Conservation (phyloP, 1,140 invertebrate genomes). For the Drosophila subobscura region DNA sequence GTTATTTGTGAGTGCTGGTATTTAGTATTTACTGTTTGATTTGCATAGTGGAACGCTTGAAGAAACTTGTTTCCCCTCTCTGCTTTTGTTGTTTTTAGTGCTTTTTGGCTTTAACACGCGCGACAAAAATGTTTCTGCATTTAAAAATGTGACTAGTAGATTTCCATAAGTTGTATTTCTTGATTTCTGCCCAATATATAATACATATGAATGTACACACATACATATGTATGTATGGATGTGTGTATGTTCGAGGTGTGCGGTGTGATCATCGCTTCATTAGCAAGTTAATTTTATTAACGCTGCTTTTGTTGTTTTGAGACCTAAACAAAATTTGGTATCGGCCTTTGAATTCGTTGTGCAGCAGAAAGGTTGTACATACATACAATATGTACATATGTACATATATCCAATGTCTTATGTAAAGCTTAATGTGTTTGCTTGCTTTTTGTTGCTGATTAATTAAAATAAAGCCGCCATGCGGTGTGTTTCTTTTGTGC, state of each 20-base stretch:
- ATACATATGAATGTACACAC: constrained; percentile 4
- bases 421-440: constrained; percentile 65
- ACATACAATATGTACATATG: constrained; percentile 40
- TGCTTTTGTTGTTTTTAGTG: constrained; percentile 12
- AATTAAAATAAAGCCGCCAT: constrained; percentile 40
- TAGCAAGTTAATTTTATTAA: constrained; percentile 79
- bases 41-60: constrained; percentile 69
- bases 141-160: constrained; percentile 53
- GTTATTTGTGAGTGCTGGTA: constrained; percentile 10
- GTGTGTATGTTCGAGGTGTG: constrained; percentile 16
- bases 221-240: not conserved
- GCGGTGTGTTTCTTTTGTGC: constrained; percentile 36
- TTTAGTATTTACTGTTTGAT: constrained; percentile 64
- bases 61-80: constrained; percentile 66
- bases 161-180: constrained; percentile 72
- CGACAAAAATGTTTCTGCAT: constrained; percentile 71
- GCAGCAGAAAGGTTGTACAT: constrained; percentile 58
- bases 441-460: constrained; percentile 46
- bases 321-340: constrained; percentile 4
- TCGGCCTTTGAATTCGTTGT: constrained; percentile 37
- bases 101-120: constrained; percentile 47
- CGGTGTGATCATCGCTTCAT: constrained; percentile 71
- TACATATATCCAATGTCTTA: constrained; percentile 42
- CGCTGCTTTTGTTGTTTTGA: constrained; percentile 46
- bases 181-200: constrained; percentile 58